These are phyloP conservation scores for Apteryx mantelli DNA, from an alignment of 2,113 vertebrate species.

Conservation along the genomic window DNA sequence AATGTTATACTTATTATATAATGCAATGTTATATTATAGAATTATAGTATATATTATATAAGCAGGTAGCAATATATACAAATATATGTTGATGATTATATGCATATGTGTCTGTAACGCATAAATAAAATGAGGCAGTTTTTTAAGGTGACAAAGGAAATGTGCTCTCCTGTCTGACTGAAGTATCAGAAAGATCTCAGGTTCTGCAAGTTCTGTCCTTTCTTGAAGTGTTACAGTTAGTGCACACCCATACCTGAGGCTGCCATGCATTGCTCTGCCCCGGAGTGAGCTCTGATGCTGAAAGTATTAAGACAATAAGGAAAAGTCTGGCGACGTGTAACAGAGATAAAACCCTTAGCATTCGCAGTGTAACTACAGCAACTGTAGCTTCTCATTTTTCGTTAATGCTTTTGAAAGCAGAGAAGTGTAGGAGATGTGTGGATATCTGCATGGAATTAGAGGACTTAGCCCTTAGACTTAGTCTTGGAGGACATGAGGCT, in stretches of 20 bases:
- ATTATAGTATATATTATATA: background rate
- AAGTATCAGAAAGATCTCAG: background rate
- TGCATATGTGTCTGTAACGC: rapidly evolving
- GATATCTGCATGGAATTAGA: background rate
- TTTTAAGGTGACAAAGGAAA: background rate
- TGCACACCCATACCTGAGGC: background rate
- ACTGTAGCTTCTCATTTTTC: background rate
- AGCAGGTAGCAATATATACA: background rate
- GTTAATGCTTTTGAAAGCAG: background rate
- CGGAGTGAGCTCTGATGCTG: background rate
- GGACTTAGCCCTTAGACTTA: background rate
- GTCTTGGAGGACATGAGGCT: background rate
- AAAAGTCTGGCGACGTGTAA: background rate
- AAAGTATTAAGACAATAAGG: background rate
- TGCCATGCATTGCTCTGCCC: background rate
- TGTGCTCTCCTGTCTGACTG: background rate
- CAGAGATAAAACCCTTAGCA: background rate
- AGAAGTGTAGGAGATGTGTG: rapidly evolving
- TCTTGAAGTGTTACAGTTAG: background rate
- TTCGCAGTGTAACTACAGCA: background rate
- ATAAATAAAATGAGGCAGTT: background rate
- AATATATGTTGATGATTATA: background rate
- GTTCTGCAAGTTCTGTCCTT: background rate
- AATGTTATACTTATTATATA: background rate
- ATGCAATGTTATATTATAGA: background rate